Conservation (phyloP, 2,888 invertebrate genomes). For the Drosophila ustulata region DNA sequence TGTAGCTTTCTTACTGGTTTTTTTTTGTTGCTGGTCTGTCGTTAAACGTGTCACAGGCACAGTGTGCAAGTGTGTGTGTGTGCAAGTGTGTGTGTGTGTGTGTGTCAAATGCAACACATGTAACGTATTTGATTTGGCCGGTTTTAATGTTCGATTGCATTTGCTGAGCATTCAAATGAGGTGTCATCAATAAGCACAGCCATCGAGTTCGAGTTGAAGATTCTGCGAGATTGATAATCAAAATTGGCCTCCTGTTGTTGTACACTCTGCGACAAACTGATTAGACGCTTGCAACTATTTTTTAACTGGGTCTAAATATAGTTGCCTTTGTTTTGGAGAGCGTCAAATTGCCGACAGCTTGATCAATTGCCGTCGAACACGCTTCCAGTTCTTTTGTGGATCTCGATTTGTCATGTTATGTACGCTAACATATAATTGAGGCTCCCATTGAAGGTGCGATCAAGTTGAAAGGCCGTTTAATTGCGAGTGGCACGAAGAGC, state of each 20-base stretch:
- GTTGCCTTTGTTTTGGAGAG: too few species aligned
- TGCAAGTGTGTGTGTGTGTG: neutral
- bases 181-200: too few species aligned
- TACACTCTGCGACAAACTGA: too few species aligned
- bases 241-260: too few species aligned
- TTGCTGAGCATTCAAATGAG: neutral
- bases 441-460: neutral
- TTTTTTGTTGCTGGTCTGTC: neutral
- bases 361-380: neutral
- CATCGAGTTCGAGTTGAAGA: too few species aligned
- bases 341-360: neutral
- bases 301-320: too few species aligned
- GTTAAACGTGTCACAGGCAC: neutral
- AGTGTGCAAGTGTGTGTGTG: neutral
- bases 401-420: too few species aligned
- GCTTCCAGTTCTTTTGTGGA: neutral
- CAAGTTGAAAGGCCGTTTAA: neutral
- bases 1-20: neutral
- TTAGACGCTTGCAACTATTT: too few species aligned
- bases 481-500: neutral
- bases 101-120: neutral
- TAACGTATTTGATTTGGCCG: neutral
- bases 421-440: neutral
- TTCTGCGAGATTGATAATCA: too few species aligned
- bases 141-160: neutral